phyloP scores from a whole-genome alignment of 23 tunicate genomes.

The Clavelina lepadiformis region DNA sequence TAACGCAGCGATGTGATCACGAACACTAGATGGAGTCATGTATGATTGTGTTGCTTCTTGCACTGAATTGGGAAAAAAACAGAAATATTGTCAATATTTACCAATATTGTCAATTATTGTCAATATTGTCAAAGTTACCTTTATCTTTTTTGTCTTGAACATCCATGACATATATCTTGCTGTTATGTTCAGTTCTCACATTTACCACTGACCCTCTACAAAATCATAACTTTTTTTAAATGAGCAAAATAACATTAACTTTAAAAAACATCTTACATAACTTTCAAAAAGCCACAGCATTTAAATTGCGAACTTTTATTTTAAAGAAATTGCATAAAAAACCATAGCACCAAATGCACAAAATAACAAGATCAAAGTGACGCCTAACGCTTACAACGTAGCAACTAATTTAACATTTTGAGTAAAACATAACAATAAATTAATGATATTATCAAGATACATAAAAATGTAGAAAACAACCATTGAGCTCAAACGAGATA shows the following conservation, averaged over 20 bases:
- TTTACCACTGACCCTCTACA: slow-evolving; percentile 9
- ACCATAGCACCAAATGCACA: no score
- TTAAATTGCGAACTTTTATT: neutral
- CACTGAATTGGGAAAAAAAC: neutral
- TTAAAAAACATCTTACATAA: neutral
- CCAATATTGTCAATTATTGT: no score
- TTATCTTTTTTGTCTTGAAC: slow-evolving; percentile 11
- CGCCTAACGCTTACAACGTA: no score
- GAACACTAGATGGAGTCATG: slow-evolving; percentile 45
- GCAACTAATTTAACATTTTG: no score
- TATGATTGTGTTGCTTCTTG: slow-evolving; percentile 35
- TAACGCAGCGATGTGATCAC: slow-evolving; percentile 38
- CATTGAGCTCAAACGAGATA: no score
- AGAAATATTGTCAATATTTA: no score
- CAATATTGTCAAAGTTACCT: slow-evolving; percentile 1
- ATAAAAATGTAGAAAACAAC: neutral
- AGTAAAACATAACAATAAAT: no score
- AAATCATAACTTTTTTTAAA: neutral
- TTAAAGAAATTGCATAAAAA: neutral
- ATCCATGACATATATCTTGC: slow-evolving; percentile 29
- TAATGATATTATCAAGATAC: neutral
- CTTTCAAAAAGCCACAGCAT: neutral
- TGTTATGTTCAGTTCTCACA: slow-evolving; percentile 25
- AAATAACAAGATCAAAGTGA: no score
- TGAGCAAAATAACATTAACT: neutral